Evolutionary conservation across 2,888 invertebrate genomes (phyloP), one percentile per base, ranked within the genome.

Genomic region (Halictus quadricinctus): DNA sequence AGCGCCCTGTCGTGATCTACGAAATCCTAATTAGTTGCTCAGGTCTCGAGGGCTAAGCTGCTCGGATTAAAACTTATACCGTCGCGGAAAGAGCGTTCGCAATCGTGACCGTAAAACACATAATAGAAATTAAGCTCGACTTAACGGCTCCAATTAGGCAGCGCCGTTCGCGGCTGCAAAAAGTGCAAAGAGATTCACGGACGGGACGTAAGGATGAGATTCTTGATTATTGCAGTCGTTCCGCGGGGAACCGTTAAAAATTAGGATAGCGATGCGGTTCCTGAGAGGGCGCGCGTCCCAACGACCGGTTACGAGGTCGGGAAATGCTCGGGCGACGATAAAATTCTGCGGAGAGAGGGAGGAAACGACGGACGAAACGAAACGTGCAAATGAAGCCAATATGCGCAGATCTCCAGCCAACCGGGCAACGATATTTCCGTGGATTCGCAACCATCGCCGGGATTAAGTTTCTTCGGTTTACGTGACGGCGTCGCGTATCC

Each of bases 331-430:
- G 76, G 80, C 85, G 88, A 89, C 88, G 91, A 91, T 92, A 87
- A 92, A 92, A 93, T 92, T 91, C 21, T 75, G 58, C 64, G 29
- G 25, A 64, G 64, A 6, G 64, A 25, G 58, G 58, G 64, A 43
- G 48, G 73, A 76, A 72, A 80, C 72, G 66, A 41, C n/a, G 72
- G 90, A 88, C 91, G 92, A 94, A 94, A 93, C 92, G 94, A 94
- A 93, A 93, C 93, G 93, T 94, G 93, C 92, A 94, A 94, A 94
- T 94, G 94, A 94, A 93, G 94, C 94, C 94, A 94, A 94, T 94
- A 94, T 94, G 89, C 93, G 92, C 90, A 87, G 79, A 90, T 91
- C 91, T 92, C 89, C 90, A 89, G 81, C 90, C 80, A 90, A 76
- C 83, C 91, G 89, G 87, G 90, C 92, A 92, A 93, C 90, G 92